Percentiles rank a stretch among this genome's conserved stretches.
These are phyloP conservation scores for Coelopa frigida DNA, from an alignment of 1,140 invertebrate species.

Conservation along the genomic window DNA sequence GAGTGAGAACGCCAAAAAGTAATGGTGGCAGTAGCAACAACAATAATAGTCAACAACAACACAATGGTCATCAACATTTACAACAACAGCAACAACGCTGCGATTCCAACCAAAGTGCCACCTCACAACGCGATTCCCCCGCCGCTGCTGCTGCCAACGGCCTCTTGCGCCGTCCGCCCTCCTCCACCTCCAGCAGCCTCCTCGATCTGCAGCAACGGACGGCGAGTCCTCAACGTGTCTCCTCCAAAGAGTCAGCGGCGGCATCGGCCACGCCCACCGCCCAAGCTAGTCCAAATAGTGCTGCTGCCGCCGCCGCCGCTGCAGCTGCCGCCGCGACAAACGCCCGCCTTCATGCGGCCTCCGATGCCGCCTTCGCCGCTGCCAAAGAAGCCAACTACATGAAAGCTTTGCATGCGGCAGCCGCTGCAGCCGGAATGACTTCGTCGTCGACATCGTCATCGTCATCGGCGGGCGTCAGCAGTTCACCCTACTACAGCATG, in stretches of 20 bases:
- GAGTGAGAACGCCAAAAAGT: slow-evolving; percentile 32
- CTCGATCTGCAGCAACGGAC: slow-evolving; percentile 14
- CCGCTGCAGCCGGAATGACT: slow-evolving; percentile 46
- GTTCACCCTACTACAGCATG: slow-evolving; percentile 28
- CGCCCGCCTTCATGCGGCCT: slow-evolving; percentile 35
- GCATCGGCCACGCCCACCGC: slow-evolving; percentile 2
- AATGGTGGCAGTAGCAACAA: slow-evolving; percentile 12
- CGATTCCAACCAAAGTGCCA: slow-evolving; percentile 44
- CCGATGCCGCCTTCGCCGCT: slow-evolving; percentile 21
- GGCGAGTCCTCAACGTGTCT: slow-evolving; percentile 32
- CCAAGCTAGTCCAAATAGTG: slow-evolving; percentile 9
- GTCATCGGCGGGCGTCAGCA: too few species aligned
- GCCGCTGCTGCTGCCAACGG: slow-evolving; percentile 13
- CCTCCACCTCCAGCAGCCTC: slow-evolving; percentile 6
- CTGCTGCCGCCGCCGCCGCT: slow-evolving; percentile 19
- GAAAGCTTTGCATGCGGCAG: slow-evolving; percentile 48
- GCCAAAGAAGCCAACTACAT: slow-evolving; percentile 41
- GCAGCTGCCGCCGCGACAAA: slow-evolving; percentile 18
- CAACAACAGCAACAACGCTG: slow-evolving; percentile 22
- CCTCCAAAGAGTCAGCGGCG: slow-evolving; percentile 37
- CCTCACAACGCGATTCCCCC: slow-evolving; percentile 40
- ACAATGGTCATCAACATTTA: too few species aligned
- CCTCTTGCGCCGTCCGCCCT: slow-evolving; percentile 26
- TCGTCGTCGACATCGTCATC: slow-evolving; percentile 48
- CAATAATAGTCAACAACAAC: slow-evolving; percentile 24